Conservation (phyloP, 1,140 invertebrate species). For the Pentalonia nigronervosa region DNA sequence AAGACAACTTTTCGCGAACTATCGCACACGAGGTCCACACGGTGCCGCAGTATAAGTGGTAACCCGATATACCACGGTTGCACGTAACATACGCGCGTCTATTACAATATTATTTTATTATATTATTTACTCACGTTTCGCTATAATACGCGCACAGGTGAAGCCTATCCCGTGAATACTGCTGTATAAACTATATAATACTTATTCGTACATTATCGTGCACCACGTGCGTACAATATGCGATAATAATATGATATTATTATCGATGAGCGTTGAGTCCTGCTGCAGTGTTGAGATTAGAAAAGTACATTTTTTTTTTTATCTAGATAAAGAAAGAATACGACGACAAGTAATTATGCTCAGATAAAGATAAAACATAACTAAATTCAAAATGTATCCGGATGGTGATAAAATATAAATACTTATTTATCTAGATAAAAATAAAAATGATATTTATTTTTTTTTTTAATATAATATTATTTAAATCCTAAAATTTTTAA, state of each 20-base stretch:
- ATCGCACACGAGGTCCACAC: background rate
- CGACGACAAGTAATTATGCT: too few species aligned
- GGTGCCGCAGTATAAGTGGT: background rate
- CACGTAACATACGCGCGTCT: background rate
- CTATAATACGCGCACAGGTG: background rate
- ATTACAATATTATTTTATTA: background rate
- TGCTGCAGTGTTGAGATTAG: too few species aligned
- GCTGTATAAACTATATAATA: background rate
- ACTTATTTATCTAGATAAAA: too few species aligned
- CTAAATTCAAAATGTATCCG: too few species aligned
- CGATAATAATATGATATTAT: background rate
- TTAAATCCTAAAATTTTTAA: too few species aligned
- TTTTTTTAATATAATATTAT: too few species aligned
- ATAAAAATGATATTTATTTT: too few species aligned
- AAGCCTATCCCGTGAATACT: background rate
- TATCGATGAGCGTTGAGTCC: background rate
- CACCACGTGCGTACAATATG: background rate
- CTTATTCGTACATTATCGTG: background rate
- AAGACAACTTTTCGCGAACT: background rate
- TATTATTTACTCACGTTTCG: background rate
- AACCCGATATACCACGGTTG: background rate
- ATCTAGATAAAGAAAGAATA: too few species aligned
- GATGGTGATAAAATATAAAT: too few species aligned
- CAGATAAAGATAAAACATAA: too few species aligned
- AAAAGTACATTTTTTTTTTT: too few species aligned